phyloP scores from a whole-genome alignment of 2,888 invertebrate genomes.

The Noctua janthe region DNA sequence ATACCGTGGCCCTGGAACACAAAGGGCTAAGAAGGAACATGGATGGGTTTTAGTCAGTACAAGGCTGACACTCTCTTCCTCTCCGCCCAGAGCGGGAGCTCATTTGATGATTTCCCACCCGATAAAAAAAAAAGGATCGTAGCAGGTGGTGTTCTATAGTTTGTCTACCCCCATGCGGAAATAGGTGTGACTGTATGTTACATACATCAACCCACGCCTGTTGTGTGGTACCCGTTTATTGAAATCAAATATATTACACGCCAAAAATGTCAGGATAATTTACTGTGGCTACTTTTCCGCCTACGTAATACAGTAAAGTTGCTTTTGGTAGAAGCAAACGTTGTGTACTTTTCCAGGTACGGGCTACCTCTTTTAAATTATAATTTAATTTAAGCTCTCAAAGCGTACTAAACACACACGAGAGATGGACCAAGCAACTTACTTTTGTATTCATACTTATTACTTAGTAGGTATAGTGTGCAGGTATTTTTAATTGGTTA shows the following conservation, averaged over 20 bases:
- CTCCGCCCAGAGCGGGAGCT: too few relatives aligned
- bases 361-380: neutral
- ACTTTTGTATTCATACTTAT: neutral
- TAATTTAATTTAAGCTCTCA: constrained; percentile 5
- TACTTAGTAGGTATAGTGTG: neutral
- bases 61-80: too few relatives aligned
- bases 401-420: constrained; percentile 2
- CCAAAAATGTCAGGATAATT: neutral
- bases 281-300: neutral
- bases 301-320: neutral
- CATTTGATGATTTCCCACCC: too few relatives aligned
- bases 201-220: neutral
- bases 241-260: neutral
- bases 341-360: neutral
- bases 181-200: neutral
- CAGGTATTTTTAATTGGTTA: neutral
- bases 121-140: neutral
- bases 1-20: too few relatives aligned
- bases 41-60: too few relatives aligned
- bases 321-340: neutral
- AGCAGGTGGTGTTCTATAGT: neutral
- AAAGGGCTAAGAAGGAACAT: too few relatives aligned
- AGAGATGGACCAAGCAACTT: neutral
- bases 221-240: neutral
- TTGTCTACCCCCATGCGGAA: neutral